These are phyloP conservation scores for Agapornis roseicollis DNA, from an alignment of 2,113 vertebrate genomes.

Conservation along the genomic window DNA sequence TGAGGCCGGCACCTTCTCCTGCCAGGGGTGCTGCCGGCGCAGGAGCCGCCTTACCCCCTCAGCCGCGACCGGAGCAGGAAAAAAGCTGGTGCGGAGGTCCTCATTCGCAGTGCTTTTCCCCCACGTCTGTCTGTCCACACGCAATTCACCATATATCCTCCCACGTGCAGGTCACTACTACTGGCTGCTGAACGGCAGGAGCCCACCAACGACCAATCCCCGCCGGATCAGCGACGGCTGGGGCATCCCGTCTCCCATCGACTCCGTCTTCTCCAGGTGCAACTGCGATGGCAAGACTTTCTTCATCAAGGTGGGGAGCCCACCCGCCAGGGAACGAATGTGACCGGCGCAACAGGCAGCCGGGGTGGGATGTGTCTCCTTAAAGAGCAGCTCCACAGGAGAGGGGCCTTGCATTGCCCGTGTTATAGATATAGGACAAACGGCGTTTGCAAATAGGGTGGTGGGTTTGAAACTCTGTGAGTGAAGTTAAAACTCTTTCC, in stretches of 20 bases:
- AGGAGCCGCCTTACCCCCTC: too few species aligned
- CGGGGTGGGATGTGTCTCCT: neutral
- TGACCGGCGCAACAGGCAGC: neutral
- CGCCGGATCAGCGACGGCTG: conserved; percentile 84
- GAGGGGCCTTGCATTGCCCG: rapidly evolving
- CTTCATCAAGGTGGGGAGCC: conserved; percentile 87
- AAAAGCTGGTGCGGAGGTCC: neutral
- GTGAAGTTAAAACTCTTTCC: neutral
- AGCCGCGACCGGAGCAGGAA: neutral
- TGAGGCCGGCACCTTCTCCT: too few species aligned
- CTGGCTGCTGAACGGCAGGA: conserved; percentile 82
- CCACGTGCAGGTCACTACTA: conserved; percentile 86
- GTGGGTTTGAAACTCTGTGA: neutral
- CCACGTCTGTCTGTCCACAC: rapidly evolving
- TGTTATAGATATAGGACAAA: neutral
- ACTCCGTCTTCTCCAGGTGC: conserved; percentile 92
- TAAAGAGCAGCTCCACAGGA: rapidly evolving
- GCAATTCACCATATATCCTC: rapidly evolving
- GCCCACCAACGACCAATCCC: conserved; percentile 72
- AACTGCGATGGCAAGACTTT: conserved; percentile 95
- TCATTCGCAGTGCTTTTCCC: rapidly evolving
- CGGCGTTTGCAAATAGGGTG: neutral
- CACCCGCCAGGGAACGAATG: neutral
- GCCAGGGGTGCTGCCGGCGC: neutral
- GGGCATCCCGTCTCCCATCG: conserved; percentile 93